phyloP scores from a whole-genome alignment of 2,113 vertebrate genomes.

The Callaeas wilsoni region DNA sequence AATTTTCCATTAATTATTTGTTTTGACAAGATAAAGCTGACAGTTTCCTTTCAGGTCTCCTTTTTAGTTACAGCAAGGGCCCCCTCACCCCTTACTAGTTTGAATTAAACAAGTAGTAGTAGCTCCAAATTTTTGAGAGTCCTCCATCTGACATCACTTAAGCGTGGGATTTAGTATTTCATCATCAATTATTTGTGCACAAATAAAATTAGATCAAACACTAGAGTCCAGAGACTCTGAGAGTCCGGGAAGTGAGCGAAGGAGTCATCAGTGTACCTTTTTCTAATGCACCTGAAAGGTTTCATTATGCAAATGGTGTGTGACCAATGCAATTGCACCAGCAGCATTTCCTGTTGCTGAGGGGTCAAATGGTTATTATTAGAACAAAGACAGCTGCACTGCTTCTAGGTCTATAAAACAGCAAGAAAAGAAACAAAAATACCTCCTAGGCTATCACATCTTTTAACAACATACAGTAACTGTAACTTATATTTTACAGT shows the following conservation, averaged over 20 bases:
- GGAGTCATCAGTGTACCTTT: background rate
- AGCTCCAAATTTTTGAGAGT: background rate
- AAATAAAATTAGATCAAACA: background rate
- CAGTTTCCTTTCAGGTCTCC: background rate
- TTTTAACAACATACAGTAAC: background rate
- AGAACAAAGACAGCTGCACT: background rate
- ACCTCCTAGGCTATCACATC: background rate
- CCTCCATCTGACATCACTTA: background rate
- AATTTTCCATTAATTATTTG: background rate
- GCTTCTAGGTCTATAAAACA: background rate
- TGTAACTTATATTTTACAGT: background rate
- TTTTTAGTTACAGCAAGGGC: background rate
- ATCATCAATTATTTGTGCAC: background rate
- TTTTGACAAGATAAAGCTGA: background rate
- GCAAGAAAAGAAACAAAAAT: background rate
- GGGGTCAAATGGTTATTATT: background rate
- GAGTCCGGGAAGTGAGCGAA: background rate
- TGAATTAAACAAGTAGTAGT: background rate
- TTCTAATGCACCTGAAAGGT: background rate
- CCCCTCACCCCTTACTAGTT: accelerated
- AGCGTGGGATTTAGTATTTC: background rate
- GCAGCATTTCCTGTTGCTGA: background rate
- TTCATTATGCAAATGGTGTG: background rate
- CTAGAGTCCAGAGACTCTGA: background rate
- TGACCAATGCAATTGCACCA: background rate